Conservation (phyloP, 2,113 vertebrate genomes). For the Pontoporia blainvillei region DNA sequence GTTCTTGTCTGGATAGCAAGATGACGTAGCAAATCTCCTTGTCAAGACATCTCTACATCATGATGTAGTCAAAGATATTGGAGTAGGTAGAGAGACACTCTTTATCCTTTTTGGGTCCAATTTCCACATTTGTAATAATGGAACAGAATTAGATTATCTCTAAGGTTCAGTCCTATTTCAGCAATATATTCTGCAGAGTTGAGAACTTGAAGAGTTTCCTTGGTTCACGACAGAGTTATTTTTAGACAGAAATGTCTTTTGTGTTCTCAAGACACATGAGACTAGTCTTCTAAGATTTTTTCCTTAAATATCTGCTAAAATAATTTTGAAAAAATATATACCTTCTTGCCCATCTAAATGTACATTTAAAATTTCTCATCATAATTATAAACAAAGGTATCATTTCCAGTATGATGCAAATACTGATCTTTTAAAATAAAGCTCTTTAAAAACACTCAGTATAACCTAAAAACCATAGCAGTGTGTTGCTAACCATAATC, state of each 20-base stretch:
- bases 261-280: not conserved
- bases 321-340: not conserved
- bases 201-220: not conserved
- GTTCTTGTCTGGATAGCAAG: not conserved
- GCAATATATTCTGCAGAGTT: not conserved
- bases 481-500: not conserved
- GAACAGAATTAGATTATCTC: not conserved
- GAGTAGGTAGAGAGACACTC: not conserved
- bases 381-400: not conserved
- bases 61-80: not conserved
- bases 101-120: not conserved
- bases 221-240: not conserved
- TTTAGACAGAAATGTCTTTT: conserved; percentile 16
- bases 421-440: conserved; percentile 1
- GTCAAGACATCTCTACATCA: not conserved
- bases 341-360: not conserved
- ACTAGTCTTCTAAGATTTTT: not conserved
- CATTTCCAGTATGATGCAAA: not conserved
- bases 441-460: not conserved
- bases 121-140: not conserved
- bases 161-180: not conserved
- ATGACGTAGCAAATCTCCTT: not conserved
- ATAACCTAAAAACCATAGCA: not conserved
- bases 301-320: not conserved
- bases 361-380: not conserved